Evolutionary conservation across 2,797 vertebrate species (phyloP).

Genomic region (Cyprinella venusta): DNA sequence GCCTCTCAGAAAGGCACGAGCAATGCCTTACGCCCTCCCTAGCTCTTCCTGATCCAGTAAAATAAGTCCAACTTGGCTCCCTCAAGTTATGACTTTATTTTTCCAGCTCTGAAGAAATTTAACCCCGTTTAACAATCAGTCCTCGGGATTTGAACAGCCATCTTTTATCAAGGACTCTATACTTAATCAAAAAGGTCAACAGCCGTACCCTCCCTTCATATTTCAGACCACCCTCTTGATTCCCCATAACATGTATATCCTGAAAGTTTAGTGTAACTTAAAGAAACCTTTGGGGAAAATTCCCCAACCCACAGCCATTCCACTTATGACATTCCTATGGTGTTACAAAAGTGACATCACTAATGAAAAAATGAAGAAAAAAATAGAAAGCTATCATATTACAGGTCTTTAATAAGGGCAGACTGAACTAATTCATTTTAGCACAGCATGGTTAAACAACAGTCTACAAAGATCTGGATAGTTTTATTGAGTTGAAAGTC

Average conservation of each 20-base stretch:
- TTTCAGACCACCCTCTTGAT: slow-evolving; percentile 29
- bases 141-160: not conserved
- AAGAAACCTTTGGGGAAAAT: slow-evolving; percentile 2
- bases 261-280: not conserved
- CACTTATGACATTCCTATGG: slow-evolving; percentile 46
- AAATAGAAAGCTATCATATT: slow-evolving; percentile 15
- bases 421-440: slow-evolving; percentile 56
- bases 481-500: not conserved
- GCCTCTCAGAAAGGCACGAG: slow-evolving; percentile 17
- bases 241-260: not conserved
- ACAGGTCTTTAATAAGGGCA: slow-evolving; percentile 43
- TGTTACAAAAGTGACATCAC: slow-evolving; percentile 64
- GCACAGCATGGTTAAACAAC: slow-evolving; percentile 49
- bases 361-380: slow-evolving; percentile 48
- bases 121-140: slow-evolving; percentile 11
- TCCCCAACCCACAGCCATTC: slow-evolving; percentile 1
- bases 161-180: slow-evolving; percentile 4
- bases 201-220: not conserved
- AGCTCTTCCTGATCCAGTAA: slow-evolving; percentile 41
- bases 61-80: slow-evolving; percentile 43
- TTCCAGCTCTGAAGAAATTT: slow-evolving; percentile 57
- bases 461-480: slow-evolving; percentile 20
- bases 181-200: slow-evolving; percentile 13
- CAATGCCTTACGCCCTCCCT: slow-evolving; percentile 24
- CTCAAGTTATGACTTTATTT: slow-evolving; percentile 59